Base-by-base conservation (phyloP, 2,113 vertebrate genomes). In the Ploceus nigricollis region DNA sequence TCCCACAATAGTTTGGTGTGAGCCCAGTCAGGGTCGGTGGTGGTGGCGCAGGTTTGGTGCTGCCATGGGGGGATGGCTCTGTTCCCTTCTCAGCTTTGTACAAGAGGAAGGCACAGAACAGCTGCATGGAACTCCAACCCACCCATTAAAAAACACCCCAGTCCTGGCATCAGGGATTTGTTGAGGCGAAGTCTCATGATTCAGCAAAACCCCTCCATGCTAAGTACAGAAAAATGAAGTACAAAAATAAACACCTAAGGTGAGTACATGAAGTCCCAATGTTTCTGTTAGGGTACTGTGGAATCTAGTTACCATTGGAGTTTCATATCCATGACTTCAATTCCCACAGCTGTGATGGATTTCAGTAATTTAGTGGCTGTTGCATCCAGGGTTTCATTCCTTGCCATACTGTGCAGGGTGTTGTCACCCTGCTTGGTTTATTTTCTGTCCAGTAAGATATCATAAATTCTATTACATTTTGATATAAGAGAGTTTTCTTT, bases 1-100 rank as follows among this genome's bases (percentile, higher is more conserved):
- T 42, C 79, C 4, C 8, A 33, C 31, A 20, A 0, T 0, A 8
- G 45, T 31, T 76, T 8, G 30, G 15, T 12, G 2, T 1, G 21
- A 71, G 37, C 33, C 18, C 24, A 30, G 44, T 2, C 6, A 14
- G 56, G n/a, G 42, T 39, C 9, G 22, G 58, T 30, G 53, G 8
- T 58, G 56, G 51, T 7, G 3, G 42, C 9, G 37, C 33, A 47
- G 54, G 24, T 78, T 33, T 88, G 40, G 31, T 33, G 33, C 72
- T 48, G 9, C 15, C 24, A 9, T 0, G 17, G 50, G 5, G 18
- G 33, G 13, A 7, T 20, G 47, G 7, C 80, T 65, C 54, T 72
- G 25, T 8, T 65, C 15, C 19, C 33, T 72, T 54, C 5, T 15
- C 8, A 37, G 24, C 10, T 39, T 63, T 37, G 37, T 11, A 7